Evolutionary conservation across 2,888 invertebrate species (phyloP).

Genomic region (Aphodius granarius): DNA sequence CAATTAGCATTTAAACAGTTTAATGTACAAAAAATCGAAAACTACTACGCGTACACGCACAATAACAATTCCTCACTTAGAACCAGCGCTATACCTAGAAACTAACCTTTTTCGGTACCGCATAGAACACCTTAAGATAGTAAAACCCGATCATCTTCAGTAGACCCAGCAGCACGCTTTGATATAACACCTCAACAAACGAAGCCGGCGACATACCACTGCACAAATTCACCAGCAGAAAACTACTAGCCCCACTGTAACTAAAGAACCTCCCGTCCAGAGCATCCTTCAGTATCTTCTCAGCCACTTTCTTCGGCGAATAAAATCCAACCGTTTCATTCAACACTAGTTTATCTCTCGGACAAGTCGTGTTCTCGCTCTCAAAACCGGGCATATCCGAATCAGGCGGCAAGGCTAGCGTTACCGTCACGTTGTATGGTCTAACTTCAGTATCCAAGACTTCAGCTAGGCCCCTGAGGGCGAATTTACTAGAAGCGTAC

Average conservation of each 20-base stretch:
- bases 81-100: not conserved
- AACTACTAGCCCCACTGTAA: constrained; percentile 81
- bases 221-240: constrained; percentile 73
- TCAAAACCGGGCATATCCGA: constrained; percentile 97
- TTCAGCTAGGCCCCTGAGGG: constrained; percentile 92
- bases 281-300: constrained; percentile 76
- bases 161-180: constrained; percentile 71
- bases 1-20: not conserved
- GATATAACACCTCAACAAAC: constrained; percentile 67
- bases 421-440: constrained; percentile 80
- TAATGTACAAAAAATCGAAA: not conserved
- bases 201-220: constrained; percentile 80
- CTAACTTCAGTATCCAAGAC: constrained; percentile 91
- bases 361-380: constrained; percentile 84
- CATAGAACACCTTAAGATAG: constrained; percentile 67
- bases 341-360: constrained; percentile 84
- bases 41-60: not conserved
- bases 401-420: constrained; percentile 89
- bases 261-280: constrained; percentile 83
- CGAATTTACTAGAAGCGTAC: constrained; percentile 94
- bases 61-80: not conserved
- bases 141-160: constrained; percentile 68
- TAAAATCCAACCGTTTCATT: constrained; percentile 78
- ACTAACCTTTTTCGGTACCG: constrained; percentile 56
- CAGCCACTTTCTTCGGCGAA: constrained; percentile 78